phyloP scores from a whole-genome alignment of 1,140 invertebrate genomes.

The Bombus breviceps region DNA sequence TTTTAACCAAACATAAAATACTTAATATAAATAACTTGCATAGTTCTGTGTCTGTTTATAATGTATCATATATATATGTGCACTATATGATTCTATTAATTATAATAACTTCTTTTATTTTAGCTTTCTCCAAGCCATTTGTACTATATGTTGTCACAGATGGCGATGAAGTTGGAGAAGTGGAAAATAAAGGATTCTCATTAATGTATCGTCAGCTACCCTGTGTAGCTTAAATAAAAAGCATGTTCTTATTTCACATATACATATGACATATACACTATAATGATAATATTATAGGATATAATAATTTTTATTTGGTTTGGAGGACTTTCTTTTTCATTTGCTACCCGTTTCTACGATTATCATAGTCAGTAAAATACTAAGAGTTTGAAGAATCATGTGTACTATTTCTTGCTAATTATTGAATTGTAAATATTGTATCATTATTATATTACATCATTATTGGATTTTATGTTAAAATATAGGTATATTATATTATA shows the following conservation, averaged over 20 bases:
- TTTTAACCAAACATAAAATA: not conserved
- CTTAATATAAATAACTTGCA: too few relatives aligned
- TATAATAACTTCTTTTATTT: conserved; percentile 58
- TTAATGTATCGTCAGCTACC: conserved; percentile 87
- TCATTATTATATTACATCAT: too few relatives aligned
- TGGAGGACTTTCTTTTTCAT: not conserved
- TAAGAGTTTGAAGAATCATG: not conserved
- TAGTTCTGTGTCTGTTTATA: not conserved
- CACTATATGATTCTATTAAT: not conserved
- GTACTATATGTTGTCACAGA: conserved; percentile 89
- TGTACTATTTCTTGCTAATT: not conserved
- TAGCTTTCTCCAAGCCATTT: conserved; percentile 87
- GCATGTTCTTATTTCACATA: not conserved
- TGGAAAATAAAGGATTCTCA: conserved; percentile 89
- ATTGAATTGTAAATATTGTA: not conserved
- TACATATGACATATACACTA: not conserved
- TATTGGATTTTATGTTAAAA: not conserved
- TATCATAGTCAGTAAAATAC: not conserved
- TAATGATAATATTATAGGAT: not conserved
- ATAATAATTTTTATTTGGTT: not conserved
- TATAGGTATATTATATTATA: not conserved
- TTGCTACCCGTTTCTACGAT: not conserved
- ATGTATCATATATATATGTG: not conserved
- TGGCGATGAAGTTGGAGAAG: conserved; percentile 84
- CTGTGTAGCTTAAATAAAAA: conserved; percentile 80